Conservation (phyloP, 2,113 vertebrate species). For the Mus pahari region DNA sequence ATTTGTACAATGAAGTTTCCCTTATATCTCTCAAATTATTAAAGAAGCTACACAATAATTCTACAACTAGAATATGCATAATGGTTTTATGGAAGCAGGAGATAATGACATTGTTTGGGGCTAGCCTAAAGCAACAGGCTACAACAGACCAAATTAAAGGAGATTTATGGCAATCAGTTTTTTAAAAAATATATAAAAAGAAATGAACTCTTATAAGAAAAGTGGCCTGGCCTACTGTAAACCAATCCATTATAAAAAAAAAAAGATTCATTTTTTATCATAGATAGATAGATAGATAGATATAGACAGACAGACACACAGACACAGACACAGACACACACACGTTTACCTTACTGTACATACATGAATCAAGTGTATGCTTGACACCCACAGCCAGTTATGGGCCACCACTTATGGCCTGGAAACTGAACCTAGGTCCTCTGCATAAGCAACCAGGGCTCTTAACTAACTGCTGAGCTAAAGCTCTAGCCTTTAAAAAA, state of each 20-base stretch:
- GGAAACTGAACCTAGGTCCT: background rate
- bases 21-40: slow-evolving; percentile 18
- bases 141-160: background rate
- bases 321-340: too few species aligned
- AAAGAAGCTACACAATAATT: slow-evolving; percentile 30
- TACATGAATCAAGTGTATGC: background rate
- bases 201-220: background rate
- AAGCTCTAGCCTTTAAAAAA: background rate
- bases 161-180: background rate
- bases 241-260: background rate
- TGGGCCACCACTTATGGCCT: background rate
- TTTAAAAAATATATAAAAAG: background rate
- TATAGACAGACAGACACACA: too few species aligned
- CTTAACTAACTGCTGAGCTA: background rate
- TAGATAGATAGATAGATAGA: too few species aligned
- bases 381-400: background rate
- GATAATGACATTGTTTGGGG: background rate
- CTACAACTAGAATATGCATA: slow-evolving; percentile 15
- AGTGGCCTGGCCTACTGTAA: background rate
- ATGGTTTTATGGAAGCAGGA: background rate
- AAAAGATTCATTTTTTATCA: background rate
- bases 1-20: background rate
- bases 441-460: background rate
- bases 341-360: background rate
- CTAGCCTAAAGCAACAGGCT: background rate